Base-by-base conservation (phyloP, 2,888 invertebrate genomes). In the Timema podura region DNA sequence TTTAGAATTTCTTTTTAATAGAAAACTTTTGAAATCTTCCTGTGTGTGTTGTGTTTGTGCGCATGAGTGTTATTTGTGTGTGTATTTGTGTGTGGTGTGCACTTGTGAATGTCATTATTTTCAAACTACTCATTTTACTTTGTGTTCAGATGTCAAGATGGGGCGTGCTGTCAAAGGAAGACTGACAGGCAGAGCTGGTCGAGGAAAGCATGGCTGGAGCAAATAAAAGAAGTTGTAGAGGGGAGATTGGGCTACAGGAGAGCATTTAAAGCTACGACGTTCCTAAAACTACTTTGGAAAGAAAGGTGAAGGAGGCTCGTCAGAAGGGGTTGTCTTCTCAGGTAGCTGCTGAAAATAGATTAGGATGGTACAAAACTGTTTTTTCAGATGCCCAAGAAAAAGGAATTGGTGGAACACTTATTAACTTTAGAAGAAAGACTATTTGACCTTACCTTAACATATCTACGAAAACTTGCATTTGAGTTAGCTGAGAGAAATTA, bases 401-500 rank as follows among this genome's bases (percentile, higher is more conserved):
- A 10, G 72, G n/a, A 75, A 66, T 65, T 76, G 13, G 68, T 64
- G 30, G 68, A 57, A 57, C n/a, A 9, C 16, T 7, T 57, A 7
- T 11, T 9, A 6, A 15, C 16, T 11, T 11, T 73, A 73, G 75
- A 76, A 68, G 67, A 45, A 15, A 67, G 70, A 49, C 65, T 76
- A 13, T 75, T 73, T 73, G 75, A 75, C 44, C 68, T 76, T 6
- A 75, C 75, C n/a, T 57, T 61, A 11, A 75, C 74, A 71, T 76
- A 77, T 61, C 67, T 78, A n/a, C 72, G 74, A 9, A 67, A 51
- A 54, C 68, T 76, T 49, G 73, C 73, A 5, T 77, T 76, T 71
- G 69, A 75, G 49, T 67, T 78, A 45, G 77, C 78, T 16, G 68
- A 65, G 48, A 48, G 9, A 13, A 69, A 69, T 48, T 51, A 59